Percentiles rank a stretch among this genome's conserved stretches.
Evolutionary conservation across 2,113 vertebrate genomes (phyloP).

Genomic region (Psilopsiagon aurifrons): DNA sequence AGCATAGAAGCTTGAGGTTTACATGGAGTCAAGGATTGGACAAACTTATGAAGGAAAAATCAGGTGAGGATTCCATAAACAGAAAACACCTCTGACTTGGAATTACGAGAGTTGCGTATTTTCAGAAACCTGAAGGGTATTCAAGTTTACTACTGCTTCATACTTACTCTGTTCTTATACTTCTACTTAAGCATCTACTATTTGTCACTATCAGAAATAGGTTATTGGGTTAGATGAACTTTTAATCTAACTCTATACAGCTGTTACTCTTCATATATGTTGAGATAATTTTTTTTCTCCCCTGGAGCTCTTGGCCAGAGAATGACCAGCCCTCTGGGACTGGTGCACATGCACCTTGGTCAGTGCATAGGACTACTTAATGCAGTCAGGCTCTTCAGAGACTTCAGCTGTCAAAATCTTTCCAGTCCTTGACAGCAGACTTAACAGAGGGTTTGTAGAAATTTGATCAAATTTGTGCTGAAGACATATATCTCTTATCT

Average conservation of each 20-base stretch:
- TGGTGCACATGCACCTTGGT: not conserved
- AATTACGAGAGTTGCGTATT: not conserved
- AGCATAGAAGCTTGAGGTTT: not conserved
- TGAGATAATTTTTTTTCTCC: not conserved
- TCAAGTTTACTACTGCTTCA: not conserved
- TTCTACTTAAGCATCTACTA: not conserved
- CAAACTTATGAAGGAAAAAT: not conserved
- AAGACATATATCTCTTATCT: not conserved
- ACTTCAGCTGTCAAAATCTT: conserved; percentile 53
- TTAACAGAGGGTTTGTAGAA: conserved; percentile 7
- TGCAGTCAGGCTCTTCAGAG: conserved; percentile 31
- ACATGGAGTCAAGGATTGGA: not conserved
- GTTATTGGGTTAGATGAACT: not conserved
- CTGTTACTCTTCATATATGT: not conserved
- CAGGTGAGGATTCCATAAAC: not conserved
- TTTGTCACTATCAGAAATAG: not conserved
- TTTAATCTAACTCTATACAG: not conserved
- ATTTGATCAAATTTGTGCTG: conserved; percentile 40
- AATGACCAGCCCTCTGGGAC: not conserved
- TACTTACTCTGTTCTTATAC: not conserved
- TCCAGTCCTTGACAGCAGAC: not conserved
- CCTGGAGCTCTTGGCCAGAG: conserved; percentile 5
- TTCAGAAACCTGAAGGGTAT: not conserved
- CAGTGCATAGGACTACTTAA: not conserved
- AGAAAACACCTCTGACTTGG: not conserved